Evolutionary conservation across 2,113 vertebrate species (phyloP), one percentile per base, ranked within the genome.

Genomic region (Callithrix jacchus): DNA sequence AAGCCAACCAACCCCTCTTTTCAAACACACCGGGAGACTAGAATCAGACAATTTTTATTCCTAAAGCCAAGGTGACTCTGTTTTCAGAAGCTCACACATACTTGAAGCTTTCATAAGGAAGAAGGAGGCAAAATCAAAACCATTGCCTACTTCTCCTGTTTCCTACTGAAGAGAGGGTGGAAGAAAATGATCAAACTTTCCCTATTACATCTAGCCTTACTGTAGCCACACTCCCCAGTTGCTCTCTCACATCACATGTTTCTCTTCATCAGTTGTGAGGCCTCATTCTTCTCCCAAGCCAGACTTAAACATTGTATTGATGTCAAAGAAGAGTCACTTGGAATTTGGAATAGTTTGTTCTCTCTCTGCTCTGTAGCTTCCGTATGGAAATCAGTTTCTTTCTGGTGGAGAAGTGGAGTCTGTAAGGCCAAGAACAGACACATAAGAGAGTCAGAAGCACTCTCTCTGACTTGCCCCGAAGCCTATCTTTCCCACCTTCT

Each of bases 31-130:
- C 5, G 87, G 49, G 35, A 94, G 42, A 81, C 21, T 71, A 82
- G 4, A 88, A 6, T 79, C 35, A 93, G 3, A 96, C 8, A 74
- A 27, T 68, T 91, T 11, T 96, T 58, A 27, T 77, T 86, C 58
- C 42, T 91, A 95, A 95, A 95, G 91, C 95, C 66, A 85, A 68
- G 25, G n/a, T 73, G 56, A 93, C 68, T 74, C 17, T 87, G 23
- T 87, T 95, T 94, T 42, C 8, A 87, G 85, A n/a, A 96, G 32
- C 76, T 23, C 52, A 89, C 64, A 83, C 5, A 84, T 30, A 79
- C 54, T 92, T 93, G 81, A 91, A 61, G 8, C 17, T 95, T 95
- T 87, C 25, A 70, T 87, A 88, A 94, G 42, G n/a, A 40, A 1
- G 3, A 40, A 87, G 25, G 64, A 89, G 20, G 71, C 18, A 92